Conservation (phyloP, 2,797 vertebrate species). For the Heliangelus exortis region DNA sequence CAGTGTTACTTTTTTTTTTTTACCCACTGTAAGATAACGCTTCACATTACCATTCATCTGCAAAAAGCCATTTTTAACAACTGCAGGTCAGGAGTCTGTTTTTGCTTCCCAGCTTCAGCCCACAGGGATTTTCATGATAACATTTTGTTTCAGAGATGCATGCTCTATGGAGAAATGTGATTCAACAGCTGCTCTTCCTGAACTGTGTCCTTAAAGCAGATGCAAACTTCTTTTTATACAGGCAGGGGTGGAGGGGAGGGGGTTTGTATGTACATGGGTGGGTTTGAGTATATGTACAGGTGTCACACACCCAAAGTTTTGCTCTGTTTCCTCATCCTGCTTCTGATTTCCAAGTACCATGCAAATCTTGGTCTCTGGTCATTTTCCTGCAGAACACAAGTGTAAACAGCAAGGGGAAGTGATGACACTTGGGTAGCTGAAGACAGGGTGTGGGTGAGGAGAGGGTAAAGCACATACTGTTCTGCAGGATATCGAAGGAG, state of each 20-base stretch:
- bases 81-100: conserved; percentile 55
- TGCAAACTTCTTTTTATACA: not conserved
- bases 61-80: conserved; percentile 64
- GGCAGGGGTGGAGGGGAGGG: not conserved
- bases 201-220: conserved; percentile 44
- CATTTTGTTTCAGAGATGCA: conserved; percentile 34
- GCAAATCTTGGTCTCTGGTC: not conserved
- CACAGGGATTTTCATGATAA: conserved; percentile 63
- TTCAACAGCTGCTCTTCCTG: conserved; percentile 52
- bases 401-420: not conserved
- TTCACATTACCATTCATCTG: conserved; percentile 40
- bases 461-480: not conserved
- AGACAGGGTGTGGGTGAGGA: not conserved
- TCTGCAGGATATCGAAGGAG: not conserved
- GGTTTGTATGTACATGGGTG: not conserved
- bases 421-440: not conserved
- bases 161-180: conserved; percentile 13
- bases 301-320: not conserved
- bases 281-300: not conserved
- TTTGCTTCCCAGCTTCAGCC: conserved; percentile 38
- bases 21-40: not conserved
- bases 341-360: not conserved
- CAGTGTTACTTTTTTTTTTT: not conserved
- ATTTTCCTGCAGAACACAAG: not conserved
- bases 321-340: not conserved